These are phyloP conservation scores for Gnathonemus echidnorhynchus DNA, from an alignment of 2,113 vertebrate genomes.

Conservation along the genomic window DNA sequence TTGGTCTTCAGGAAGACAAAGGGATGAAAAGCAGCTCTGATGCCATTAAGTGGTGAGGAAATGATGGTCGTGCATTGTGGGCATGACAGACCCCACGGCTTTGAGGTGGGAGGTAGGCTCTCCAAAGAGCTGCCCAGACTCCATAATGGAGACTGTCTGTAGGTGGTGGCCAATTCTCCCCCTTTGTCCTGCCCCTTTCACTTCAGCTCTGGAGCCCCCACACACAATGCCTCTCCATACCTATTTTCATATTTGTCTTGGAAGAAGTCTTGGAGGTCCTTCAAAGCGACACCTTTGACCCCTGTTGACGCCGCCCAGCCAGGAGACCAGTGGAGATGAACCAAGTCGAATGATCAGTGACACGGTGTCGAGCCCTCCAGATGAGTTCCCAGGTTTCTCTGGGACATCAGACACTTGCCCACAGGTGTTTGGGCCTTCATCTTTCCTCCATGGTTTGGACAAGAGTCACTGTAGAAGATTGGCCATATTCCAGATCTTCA, in stretches of 20 bases:
- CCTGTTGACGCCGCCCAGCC: conserved; percentile 38
- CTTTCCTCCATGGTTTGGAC: not conserved
- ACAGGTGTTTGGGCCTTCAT: not conserved
- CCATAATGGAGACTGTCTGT: conserved; percentile 56
- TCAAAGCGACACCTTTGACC: conserved; percentile 24
- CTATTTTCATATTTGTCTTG: conserved; percentile 29
- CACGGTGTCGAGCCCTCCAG: conserved; percentile 39
- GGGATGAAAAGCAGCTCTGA: conserved; percentile 75
- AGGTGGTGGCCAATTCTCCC: conserved; percentile 46
- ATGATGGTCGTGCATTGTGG: conserved; percentile 72
- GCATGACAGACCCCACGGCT: conserved; percentile 68
- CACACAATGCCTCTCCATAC: conserved; percentile 46
- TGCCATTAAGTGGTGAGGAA: conserved; percentile 78
- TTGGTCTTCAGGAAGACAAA: conserved; percentile 68
- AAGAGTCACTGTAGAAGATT: not conserved
- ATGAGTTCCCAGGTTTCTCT: conserved; percentile 12
- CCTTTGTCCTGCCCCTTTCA: conserved; percentile 1
- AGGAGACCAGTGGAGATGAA: conserved; percentile 29
- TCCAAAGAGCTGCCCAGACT: conserved; percentile 60
- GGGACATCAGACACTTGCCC: not conserved
- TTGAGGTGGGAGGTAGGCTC: conserved; percentile 66
- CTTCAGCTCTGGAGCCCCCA: not conserved
- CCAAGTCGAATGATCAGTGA: conserved; percentile 55
- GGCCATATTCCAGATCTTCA: not conserved
- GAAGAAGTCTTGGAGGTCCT: not conserved